Evolutionary conservation across 2,888 invertebrate genomes (phyloP), one percentile per base, ranked within the genome.

Genomic region (Ochropacha duplaris): DNA sequence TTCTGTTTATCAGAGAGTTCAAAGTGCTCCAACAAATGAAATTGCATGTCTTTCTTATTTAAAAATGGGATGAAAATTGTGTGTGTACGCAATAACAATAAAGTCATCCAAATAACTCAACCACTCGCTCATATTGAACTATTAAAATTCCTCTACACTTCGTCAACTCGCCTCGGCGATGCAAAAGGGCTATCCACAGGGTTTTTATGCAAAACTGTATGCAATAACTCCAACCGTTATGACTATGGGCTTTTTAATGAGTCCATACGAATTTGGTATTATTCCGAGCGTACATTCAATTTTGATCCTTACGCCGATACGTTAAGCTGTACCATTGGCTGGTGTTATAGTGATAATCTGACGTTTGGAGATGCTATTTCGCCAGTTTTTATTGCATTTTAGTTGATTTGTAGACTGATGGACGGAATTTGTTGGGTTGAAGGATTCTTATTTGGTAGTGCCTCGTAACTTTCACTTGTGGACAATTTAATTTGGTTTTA

Each of bases 121-220:
- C 69, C 71, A 74, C 76, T 73, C 66, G 59, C 69, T 71, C 73
- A 78, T 79, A 81, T 83, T 78, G 78, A 70, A 81, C 84, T 80
- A 87, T 87, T 87, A 86, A 88, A 84, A 88, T 88, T 86, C 87
- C 79, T 55, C 57, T 34, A 22, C 49, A 16, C 51, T 52, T 52
- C 57, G 54, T 44, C 39, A 19, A 44, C 39, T 44, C 16, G 16
- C 39, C 39, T 44, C 39, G 2, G 56, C 62, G 68, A 60, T 65
- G 61, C 50, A 9, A 65, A 59, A 57, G 64, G 57, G 58, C 64
- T 64, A 59, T 24, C 54, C 49, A 50, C 8, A 31, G 39, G 63
- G 49, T 83, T 84, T 87, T 88, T 88, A 89, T 89, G 89, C 88
- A 87, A 89, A 89, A 87, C 78, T 75, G 68, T 68, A 72, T 76